phyloP scores from a whole-genome alignment of 2,797 vertebrate genomes.

The Novumbra hubbsi region DNA sequence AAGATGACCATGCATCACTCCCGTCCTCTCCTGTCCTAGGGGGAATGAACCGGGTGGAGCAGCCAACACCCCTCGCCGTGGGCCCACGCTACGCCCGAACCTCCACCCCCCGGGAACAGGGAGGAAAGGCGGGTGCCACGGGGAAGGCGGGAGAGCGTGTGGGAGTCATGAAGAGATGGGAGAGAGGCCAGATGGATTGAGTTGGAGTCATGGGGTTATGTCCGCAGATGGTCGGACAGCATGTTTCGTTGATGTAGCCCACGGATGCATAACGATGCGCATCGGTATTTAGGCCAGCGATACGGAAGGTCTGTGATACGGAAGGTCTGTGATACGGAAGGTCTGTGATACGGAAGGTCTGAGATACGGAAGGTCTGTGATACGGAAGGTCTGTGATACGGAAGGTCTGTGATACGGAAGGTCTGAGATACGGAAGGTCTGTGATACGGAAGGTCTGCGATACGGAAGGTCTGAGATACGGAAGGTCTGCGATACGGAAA shows the following conservation, averaged over 20 bases:
- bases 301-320: not conserved
- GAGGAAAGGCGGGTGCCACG: conserved; percentile 23
- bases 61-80: conserved; percentile 34
- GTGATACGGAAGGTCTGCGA: no score
- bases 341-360: no score
- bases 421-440: no score
- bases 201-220: conserved; percentile 21
- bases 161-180: conserved; percentile 17
- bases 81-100: conserved; percentile 49
- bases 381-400: not conserved
- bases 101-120: conserved; percentile 12
- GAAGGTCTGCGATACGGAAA: no score
- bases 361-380: not conserved
- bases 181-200: conserved; percentile 41
- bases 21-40: conserved; percentile 8
- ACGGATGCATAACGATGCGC: not conserved
- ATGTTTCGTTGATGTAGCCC: conserved; percentile 16
- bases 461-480: no score
- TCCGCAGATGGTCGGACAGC: conserved; percentile 30
- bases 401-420: not conserved
- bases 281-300: not conserved
- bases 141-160: conserved; percentile 11
- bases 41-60: conserved; percentile 38
- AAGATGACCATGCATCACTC: conserved; percentile 32
- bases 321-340: not conserved